Conservation (phyloP, 2,113 vertebrate species). For the Pedionomus torquatus region DNA sequence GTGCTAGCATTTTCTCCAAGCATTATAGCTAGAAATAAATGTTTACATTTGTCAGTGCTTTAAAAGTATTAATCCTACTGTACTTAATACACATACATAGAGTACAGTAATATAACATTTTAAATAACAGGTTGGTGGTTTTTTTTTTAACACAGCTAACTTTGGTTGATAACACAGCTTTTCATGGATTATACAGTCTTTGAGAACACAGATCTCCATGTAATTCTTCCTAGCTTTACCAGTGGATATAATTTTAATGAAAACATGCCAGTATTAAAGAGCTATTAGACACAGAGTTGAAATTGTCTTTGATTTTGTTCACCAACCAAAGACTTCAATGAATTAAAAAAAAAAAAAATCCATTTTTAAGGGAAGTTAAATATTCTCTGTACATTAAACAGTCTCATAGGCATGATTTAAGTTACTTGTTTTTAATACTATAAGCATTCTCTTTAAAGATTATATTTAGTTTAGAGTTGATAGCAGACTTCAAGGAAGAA, state of each 20-base stretch:
- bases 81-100: neutral
- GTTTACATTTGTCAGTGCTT: slow-evolving; percentile 21
- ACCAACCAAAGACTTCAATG: slow-evolving; percentile 12
- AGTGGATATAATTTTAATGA: slow-evolving; percentile 69
- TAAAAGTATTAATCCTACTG: slow-evolving; percentile 33
- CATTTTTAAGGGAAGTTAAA: slow-evolving; percentile 44
- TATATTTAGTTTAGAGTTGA: neutral
- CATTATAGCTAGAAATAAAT: slow-evolving; percentile 8
- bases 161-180: slow-evolving; percentile 50
- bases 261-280: slow-evolving; percentile 61
- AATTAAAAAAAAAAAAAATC: neutral
- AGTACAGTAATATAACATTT: neutral
- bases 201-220: slow-evolving; percentile 45
- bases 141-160: slow-evolving; percentile 45
- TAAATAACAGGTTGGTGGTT: neutral
- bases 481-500: neutral
- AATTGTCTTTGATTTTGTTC: slow-evolving; percentile 71
- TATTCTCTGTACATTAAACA: slow-evolving; percentile 46
- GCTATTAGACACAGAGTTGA: slow-evolving; percentile 57
- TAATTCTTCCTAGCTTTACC: slow-evolving; percentile 54
- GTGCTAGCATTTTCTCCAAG: neutral
- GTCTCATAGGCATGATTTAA: neutral
- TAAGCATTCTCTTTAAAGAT: slow-evolving; percentile 5
- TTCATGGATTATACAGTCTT: slow-evolving; percentile 64
- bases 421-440: slow-evolving; percentile 21